phyloP scores from a whole-genome alignment of 2,113 vertebrate genomes.

The Myiozetetes cayanensis region DNA sequence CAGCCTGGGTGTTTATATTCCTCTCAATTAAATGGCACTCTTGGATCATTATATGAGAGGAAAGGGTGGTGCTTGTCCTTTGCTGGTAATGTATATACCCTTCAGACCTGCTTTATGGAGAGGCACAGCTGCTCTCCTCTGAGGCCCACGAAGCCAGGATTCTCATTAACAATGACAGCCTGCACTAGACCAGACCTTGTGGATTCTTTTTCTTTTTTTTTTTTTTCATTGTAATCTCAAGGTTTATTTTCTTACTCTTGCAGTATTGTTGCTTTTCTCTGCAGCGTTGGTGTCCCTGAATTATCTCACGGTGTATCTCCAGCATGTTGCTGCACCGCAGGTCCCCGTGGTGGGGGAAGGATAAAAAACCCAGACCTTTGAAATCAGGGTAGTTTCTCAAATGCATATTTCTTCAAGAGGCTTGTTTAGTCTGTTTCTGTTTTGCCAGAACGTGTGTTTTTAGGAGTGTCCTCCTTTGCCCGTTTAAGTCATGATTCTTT shows the following conservation, averaged over 20 bases:
- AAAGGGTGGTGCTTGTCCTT: neutral
- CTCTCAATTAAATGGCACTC: neutral
- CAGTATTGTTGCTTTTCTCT: neutral
- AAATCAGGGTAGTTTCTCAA: neutral
- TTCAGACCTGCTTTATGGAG: neutral
- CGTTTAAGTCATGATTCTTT: neutral
- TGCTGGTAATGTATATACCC: neutral
- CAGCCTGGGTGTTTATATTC: slow-evolving; percentile 22
- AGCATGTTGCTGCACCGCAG: neutral
- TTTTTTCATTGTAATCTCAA: slow-evolving; percentile 12
- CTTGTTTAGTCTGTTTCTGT: slow-evolving; percentile 39
- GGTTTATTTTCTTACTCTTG: slow-evolving; percentile 44
- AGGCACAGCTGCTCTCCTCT: neutral
- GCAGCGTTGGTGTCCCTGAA: neutral
- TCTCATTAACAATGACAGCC: neutral
- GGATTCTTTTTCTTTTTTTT: neutral
- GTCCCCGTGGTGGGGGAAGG: neutral
- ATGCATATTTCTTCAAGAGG: neutral
- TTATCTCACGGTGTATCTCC: slow-evolving; percentile 11
- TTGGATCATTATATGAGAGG: neutral
- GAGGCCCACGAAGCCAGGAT: neutral
- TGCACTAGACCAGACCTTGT: neutral
- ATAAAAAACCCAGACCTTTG: neutral
- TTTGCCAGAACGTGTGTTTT: neutral
- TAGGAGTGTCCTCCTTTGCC: neutral